Base-by-base conservation (phyloP, 2,797 vertebrate species). In the Cuniculus paca region DNA sequence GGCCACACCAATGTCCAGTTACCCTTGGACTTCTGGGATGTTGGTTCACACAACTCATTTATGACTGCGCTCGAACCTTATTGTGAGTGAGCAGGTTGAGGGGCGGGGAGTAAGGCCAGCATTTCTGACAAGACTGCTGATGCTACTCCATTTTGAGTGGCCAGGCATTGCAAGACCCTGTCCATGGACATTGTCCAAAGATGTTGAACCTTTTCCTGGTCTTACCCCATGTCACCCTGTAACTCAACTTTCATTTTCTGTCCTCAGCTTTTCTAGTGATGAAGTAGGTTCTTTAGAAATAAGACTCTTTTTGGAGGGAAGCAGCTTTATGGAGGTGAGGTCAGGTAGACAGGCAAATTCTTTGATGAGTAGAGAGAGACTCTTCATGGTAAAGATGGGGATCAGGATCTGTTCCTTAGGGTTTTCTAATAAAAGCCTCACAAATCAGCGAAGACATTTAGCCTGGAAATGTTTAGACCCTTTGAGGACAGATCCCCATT, bases 231-330 rank as follows among this genome's bases (percentile, higher is more conserved):
- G 8, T 83, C 12, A 83, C 28, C 5, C 61, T 80, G 26, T 72
- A 70, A 50, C 34, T 84, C 63, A 93, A 26, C 39, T 68, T 90
- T 83, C 50, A 54, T 83, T 91, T 92, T 90, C 17, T 85, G 48
- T 52, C 20, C 42, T 77, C 36, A 54, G 4, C 77, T 86, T 79
- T 90, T 28, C 19, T 88, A 8, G 72, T 65, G 70, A 26, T 91
- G 24, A 88, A 90, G 63, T 42, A 34, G 6, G 26, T 16, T 93
- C 39, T 88, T 88, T 63, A 86, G 63, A 61, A 93, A 92, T 56
- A 45, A 91, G 63, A 17, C 13, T 9, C 22, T 86, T 74, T 75
- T 26, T 74, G 45, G 58, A 19, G 2, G 42, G 4, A 2, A 42
- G 39, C 45, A 10, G 16, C 48, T 39, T n/a, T 48, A 16, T 45